Base-by-base conservation (phyloP, 2,113 vertebrate species). In the Ameiurus melas region DNA sequence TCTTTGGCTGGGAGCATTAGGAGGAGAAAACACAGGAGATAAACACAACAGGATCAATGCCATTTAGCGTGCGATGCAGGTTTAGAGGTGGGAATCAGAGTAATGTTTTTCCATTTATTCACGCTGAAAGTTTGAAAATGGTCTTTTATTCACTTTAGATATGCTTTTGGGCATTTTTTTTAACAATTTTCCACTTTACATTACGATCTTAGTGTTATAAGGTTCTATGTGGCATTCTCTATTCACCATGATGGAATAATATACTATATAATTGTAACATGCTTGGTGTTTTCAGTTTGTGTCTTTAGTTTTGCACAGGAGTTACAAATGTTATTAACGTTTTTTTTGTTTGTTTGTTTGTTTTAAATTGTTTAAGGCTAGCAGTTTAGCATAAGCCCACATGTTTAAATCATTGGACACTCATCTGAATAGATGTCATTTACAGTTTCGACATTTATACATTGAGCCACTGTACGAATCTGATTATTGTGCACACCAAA, bases 1-100 rank as follows among this genome's bases (percentile, higher is more conserved):
- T 97, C 96, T 94, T 97, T 97, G 84, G 97, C 97, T 97, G 86
- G 33, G 60, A 86, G 88, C 75, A 88, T 80, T 73, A 85, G 70
- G 25, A 77, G 55, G 62, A 57, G n/a, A 81, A 90, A 84, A 60
- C 6, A 47, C 20, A 86, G 80, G 25, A 88, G 87, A 89, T 75
- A 87, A 80, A 84, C 68, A 91, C 47, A 80, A 78, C 57, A 64
- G 53, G 81, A 90, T 89, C 89, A 86, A 81, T 87, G 75, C 57
- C 33, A 79, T 86, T 89, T 75, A 86, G 83, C 80, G 86, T 79
- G 12, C 73, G 53, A 53, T 58, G 33, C 17, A 10, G 77, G 55
- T 81, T 75, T 83, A 68, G 60, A 17, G 64, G 39, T 86, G 62
- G 39, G 55, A 81, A 87, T 83, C 75, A 89, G 64, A 73, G 19